Evolutionary conservation across 2,888 invertebrate species (phyloP).

Genomic region (Volucella bombylans): DNA sequence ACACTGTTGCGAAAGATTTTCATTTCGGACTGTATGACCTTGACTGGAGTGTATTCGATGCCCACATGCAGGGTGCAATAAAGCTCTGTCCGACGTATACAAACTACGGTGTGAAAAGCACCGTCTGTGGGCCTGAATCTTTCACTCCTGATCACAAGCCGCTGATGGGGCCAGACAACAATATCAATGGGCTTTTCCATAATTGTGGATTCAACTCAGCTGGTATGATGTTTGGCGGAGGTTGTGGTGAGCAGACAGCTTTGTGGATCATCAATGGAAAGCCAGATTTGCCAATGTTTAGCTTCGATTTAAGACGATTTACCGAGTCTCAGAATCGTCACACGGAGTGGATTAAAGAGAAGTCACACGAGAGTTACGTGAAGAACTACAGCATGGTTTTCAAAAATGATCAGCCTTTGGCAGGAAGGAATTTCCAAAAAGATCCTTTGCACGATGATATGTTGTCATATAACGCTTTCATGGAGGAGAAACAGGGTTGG

Average conservation of each 20-base stretch:
- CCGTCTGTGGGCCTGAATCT: conserved; percentile 94
- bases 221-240: conserved; percentile 95
- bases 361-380: conserved; percentile 94
- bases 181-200: conserved; percentile 88
- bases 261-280: conserved; percentile 92
- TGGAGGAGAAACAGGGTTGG: conserved; percentile 93
- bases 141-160: conserved; percentile 97
- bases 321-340: conserved; percentile 88
- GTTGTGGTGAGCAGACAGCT: conserved; percentile 92
- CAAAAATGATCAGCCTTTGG: conserved; percentile 91
- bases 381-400: conserved; percentile 92
- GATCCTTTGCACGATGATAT: conserved; percentile 87
- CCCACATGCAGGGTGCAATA: conserved; percentile 88
- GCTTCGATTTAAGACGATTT: conserved; percentile 93
- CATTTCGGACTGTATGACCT: conserved; percentile 93
- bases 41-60: conserved; percentile 92
- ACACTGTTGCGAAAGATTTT: conserved; percentile 89
- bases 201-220: conserved; percentile 95
- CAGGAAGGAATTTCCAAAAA: conserved; percentile 88
- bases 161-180: conserved; percentile 90
- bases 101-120: conserved; percentile 90
- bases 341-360: conserved; percentile 89
- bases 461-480: conserved; percentile 90
- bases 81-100: conserved; percentile 89
- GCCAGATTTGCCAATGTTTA: conserved; percentile 92